Evolutionary conservation across 2,113 vertebrate species (phyloP), one percentile per base, ranked within the genome.

Genomic region (Nerophis ophidion): DNA sequence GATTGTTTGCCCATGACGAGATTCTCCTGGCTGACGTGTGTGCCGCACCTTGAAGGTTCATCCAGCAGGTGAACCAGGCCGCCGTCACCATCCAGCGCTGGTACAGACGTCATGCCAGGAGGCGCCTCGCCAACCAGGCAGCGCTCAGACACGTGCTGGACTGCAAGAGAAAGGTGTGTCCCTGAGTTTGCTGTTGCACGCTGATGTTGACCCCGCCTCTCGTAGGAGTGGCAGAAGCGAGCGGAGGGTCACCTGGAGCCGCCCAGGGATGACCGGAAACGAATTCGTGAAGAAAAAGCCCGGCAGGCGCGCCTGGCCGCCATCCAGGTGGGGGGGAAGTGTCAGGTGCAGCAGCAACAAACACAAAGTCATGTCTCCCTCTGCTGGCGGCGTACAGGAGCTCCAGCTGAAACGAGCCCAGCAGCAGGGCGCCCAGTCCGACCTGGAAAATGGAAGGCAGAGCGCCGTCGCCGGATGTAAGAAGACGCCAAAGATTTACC

Each of bases 1-100:
- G 12, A 11, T 44, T 12, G 40, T 11, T 44, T 9, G 13, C 13
- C 4, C 19, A 33, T 16, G 49, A 51, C 19, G 49, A 51, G 5
- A 9, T 11, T 26, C 16, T 11, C 16, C 16, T 19, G 7, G 49
- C 26, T 17, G 16, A 51, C 49, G n/a, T 8, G 47, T 16, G 47
- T 9, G 7, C 2, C 3, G 10, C 12, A 12, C 49, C 4, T 56
- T 62, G 1, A 75, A 98, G 96, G 88, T 98, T 93, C 48, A 94
- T 98, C 75, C 88, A 91, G 85, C 92, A 90, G 85, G 95, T 98
- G 75, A 97, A 93, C 84, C 81, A 84, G 42, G 95, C 95, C 0
- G 93, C 93, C 0, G 66, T 97, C 62, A 93, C 89, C 62, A 98
- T 99, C 82, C 96, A 99, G 88, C 92, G 93, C 60, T 98, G 96